Conservation (phyloP, 1,140 invertebrate genomes). For the Cyclina sinensis region DNA sequence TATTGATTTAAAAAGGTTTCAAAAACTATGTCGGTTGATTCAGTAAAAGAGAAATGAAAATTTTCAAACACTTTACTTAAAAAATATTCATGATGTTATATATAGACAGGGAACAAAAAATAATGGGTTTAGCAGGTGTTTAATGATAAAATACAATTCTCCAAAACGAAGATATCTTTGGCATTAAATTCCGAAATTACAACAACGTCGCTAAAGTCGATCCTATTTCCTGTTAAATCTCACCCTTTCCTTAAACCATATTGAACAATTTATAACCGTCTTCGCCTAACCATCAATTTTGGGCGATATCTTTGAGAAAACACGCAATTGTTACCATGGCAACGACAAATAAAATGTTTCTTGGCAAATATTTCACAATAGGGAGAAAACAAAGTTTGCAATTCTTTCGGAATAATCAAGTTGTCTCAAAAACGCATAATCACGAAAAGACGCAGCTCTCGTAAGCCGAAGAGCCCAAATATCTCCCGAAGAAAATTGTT, state of each 20-base stretch:
- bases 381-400: slow-evolving; percentile 32
- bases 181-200: slow-evolving; percentile 18
- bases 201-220: background rate
- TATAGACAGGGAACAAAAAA: background rate
- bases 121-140: background rate
- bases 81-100: background rate
- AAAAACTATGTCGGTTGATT: too few relatives aligned
- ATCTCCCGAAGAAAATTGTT: slow-evolving; percentile 1
- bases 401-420: slow-evolving; percentile 39
- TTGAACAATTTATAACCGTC: slow-evolving; percentile 54
- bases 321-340: slow-evolving; percentile 58
- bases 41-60: too few relatives aligned
- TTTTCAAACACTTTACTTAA: too few relatives aligned
- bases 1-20: too few relatives aligned
- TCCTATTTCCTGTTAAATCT: slow-evolving; percentile 23
- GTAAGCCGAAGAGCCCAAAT: background rate
- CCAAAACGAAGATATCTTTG: background rate
- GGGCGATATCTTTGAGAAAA: slow-evolving; percentile 52
- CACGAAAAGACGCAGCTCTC: slow-evolving; percentile 7
- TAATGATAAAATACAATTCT: background rate
- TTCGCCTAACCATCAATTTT: slow-evolving; percentile 63
- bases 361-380: slow-evolving; percentile 63
- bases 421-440: slow-evolving; percentile 40
- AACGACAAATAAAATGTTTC: slow-evolving; percentile 59
- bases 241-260: slow-evolving; percentile 45